Base-by-base conservation (phyloP, 2,888 invertebrate species). In the Thymelicus sylvestris region DNA sequence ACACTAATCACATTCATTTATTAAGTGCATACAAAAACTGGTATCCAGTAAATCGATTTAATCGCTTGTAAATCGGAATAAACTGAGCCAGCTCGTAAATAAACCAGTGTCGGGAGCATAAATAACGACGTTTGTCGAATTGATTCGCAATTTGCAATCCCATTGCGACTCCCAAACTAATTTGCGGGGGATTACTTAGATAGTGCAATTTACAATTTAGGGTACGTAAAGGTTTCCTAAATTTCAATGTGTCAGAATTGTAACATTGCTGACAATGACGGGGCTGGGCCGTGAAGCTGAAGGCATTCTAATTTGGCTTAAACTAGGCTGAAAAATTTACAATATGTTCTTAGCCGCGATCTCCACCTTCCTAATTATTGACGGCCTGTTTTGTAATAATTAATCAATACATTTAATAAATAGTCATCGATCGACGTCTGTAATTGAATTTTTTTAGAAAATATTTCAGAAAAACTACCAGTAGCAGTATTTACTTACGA, bases 41-140 rank as follows among this genome's bases (percentile, higher is more conserved):
- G 38, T 60, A 47, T 66, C 6, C 52, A 71, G 66, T 66, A 66
- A 66, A 71, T 71, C 66, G 71, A 71, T 66, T 71, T 66, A 71
- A 71, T 59, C 75, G 73, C 74, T 67, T 75, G 77, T 75, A 75
- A 77, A 75, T 77, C 75, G 74, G 70, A 71, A 73, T 74, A 65
- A 76, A 76, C 72, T 70, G 70, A 70, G 55, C 65, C 39, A 15
- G 44, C 31, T 65, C 70, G 64, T 70, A 70, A 70, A 70, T 70
- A 70, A 70, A 60, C 52, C 70, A 5, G 59, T 50, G 70, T 65
- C 65, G 44, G 70, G 39, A 60, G 52, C 70, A 64, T 70, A 66
- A 70, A 70, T 70, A 70, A 70, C 70, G 50, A 24, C 31, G 65
- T 47, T 66, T 44, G 44, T 52, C 65, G 70, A 65, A 70, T 70